Base-by-base conservation (phyloP, 2,797 vertebrate species). In the Aldrovandia affinis region DNA sequence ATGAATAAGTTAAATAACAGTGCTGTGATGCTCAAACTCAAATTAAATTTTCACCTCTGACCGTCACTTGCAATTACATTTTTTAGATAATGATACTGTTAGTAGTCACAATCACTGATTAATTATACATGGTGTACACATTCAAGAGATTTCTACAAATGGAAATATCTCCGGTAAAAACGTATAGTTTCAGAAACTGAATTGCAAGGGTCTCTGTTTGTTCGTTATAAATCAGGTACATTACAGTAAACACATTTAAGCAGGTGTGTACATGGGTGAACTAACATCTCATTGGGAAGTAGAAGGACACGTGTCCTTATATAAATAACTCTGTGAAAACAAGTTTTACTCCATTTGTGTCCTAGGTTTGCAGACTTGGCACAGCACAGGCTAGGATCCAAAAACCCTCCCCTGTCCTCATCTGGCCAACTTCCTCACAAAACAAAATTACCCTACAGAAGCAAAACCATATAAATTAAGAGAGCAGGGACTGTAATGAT, bases 371-470 rank as follows among this genome's bases (percentile, higher is more conserved):
- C 36, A 20, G 5, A 70, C 18, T 39, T 70, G 68, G 30, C 68
- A 39, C 68, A 22, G 14, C 18, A 20, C 68, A 68, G 28, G 28
- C 63, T 14, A 68, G 63, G 63, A 68, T 36, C 12, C 25, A 36
- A 20, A 20, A 70, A 2, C 68, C 18, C 33, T 20, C 30, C 47
- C 68, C 30, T 39, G 18, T 39, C 33, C 36, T 65, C 63, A 65
- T 65, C 63, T 70, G 68, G 68, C 36, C 33, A 70, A 70, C 68
- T 39, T 70, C 18, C 68, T 70, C 33, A 70, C 36, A 22, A 70
- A 39, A 70, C 50, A n/a, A 63, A n/a, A 36, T 39, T 39, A 70
- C 30, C 68, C n/a, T 18, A 70, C 33, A 70, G 42, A n/a, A 50
- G 42, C 14, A 10, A 2, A n/a, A 52, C 14, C 9, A 12, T 78